Base-by-base conservation (phyloP, 2,113 vertebrate species). In the Aix galericulata region DNA sequence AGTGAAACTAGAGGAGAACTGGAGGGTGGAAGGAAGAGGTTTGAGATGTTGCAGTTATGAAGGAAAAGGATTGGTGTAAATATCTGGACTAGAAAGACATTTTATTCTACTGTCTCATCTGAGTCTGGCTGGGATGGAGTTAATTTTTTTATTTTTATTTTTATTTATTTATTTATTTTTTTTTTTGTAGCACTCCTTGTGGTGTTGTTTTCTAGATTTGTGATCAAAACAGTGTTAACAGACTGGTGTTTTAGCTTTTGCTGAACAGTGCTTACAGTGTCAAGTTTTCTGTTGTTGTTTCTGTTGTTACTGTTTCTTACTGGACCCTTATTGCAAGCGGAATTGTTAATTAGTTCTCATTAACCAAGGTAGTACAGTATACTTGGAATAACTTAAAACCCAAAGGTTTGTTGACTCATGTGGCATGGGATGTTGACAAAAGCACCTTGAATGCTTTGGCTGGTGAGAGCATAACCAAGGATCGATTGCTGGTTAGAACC, bases 191-290 rank as follows among this genome's bases (percentile, higher is more conserved):
- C 13, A 58, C 50, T 48, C 31, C 27, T 11, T 40, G 3, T 18
- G 23, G 34, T 71, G 34, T 27, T 64, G 17, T 34, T 26, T 20
- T 58, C 23, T 29, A 2, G 17, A 5, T 48, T 4, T 26, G n/a
- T 55, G 26, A 44, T 46, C 40, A 48, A 48, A 52, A 0, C 11
- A 58, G 12, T 5, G 2, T 2, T 16, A 36, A 26, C 44, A 0
- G 31, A 27, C 17, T 2, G 1, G 27, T 17, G 16, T 18, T 55
- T 36, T 21, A 36, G 34, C 44, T 62, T 46, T 4, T 50, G 56
- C 62, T 86, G 34, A 75, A 0, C 17, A 32, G 34, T 4, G 13
- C 48, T 68, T 56, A 36, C 11, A 6, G 22, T 2, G 9, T 23
- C 53, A 27, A 27, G 15, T 8, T 4, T 11, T 1, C 31, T 67